A percentile compares a stretch with the other conserved stretches of the same genome.
Evolutionary conservation across 2,113 vertebrate species (phyloP).

Genomic region (Xenus cinereus): DNA sequence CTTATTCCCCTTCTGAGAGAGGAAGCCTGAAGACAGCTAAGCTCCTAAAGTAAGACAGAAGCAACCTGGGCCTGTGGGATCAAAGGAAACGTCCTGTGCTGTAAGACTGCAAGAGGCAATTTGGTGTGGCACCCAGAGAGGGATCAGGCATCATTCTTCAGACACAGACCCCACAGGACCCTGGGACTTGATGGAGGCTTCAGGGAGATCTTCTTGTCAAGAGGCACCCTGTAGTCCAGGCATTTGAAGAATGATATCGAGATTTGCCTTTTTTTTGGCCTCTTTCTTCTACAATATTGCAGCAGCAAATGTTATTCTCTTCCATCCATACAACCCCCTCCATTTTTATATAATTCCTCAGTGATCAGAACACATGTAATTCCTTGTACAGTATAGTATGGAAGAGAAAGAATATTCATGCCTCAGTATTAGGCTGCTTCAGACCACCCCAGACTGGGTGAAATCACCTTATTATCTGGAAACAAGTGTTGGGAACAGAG

Average conservation of each 20-base stretch:
- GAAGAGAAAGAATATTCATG: neutral
- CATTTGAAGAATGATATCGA: neutral
- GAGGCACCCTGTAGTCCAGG: neutral
- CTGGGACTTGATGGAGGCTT: neutral
- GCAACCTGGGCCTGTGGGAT: neutral
- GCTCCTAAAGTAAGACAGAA: neutral
- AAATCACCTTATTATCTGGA: neutral
- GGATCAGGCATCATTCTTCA: neutral
- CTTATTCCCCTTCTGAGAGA: neutral
- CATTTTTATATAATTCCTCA: neutral
- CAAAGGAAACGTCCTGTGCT: neutral
- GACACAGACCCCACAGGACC: neutral
- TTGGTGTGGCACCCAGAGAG: neutral
- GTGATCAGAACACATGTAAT: neutral
- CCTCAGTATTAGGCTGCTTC: neutral
- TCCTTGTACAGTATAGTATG: neutral
- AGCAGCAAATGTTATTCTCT: neutral
- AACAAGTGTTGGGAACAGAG: neutral
- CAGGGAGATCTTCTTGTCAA: neutral
- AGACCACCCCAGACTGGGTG: neutral
- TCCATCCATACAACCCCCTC: too few species aligned
- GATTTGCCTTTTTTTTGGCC: accelerated
- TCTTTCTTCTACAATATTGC: neutral
- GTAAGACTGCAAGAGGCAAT: neutral
- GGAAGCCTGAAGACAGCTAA: neutral